Evolutionary conservation across 2,888 invertebrate genomes (phyloP).

Genomic region (Lepetodrilus schrolli): DNA sequence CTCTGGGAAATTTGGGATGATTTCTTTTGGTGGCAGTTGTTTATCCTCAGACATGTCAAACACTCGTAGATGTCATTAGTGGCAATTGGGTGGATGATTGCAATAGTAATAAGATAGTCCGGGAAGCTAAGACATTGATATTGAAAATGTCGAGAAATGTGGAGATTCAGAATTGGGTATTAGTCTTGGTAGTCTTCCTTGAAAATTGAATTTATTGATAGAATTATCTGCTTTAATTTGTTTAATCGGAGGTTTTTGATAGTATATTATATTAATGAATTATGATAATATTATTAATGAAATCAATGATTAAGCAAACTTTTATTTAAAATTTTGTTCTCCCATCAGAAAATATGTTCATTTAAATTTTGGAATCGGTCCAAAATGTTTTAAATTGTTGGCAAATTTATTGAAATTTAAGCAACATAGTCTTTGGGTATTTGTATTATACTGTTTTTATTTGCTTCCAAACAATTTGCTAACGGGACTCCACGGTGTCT

Average conservation of each 20-base stretch:
- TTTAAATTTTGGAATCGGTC: neutral
- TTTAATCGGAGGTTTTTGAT: neutral
- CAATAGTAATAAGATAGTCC: no score
- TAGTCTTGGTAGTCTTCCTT: no score
- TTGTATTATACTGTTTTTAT: slow-evolving; percentile 16
- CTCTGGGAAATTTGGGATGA: neutral
- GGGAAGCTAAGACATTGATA: no score
- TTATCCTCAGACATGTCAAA: neutral
- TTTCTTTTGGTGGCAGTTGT: neutral
- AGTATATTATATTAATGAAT: neutral
- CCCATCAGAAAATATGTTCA: neutral
- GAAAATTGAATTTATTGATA: no score
- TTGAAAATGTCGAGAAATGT: no score
- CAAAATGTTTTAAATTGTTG: slow-evolving; percentile 17
- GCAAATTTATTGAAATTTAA: slow-evolving; percentile 19
- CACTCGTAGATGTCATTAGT: no score
- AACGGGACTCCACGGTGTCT: neutral
- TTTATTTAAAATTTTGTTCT: neutral
- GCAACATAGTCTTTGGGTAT: neutral
- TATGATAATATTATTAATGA: no score
- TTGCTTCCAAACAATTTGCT: slow-evolving; percentile 23
- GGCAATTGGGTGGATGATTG: no score
- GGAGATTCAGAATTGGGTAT: no score
- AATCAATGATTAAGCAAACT: no score
- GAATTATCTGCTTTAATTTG: neutral